Evolutionary conservation across 2,888 invertebrate genomes (phyloP).

Genomic region (Pandemis cinnamomeana): DNA sequence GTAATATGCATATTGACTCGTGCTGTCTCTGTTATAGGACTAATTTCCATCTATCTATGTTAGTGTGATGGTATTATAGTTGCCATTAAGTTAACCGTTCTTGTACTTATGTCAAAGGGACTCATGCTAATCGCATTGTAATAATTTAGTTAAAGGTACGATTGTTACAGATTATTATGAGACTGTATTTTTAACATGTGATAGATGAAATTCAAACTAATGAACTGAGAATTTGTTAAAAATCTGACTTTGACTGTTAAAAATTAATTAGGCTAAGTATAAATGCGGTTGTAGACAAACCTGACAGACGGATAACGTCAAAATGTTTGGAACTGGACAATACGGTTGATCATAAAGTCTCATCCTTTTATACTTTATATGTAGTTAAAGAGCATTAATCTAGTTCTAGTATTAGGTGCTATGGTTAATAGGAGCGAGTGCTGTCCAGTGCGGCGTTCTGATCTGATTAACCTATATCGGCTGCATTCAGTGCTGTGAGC

Average conservation of each 20-base stretch:
- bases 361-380: not conserved
- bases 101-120: not conserved
- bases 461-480: constrained; percentile 45
- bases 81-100: not conserved
- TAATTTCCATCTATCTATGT: not conserved
- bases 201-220: too few relatives aligned
- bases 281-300: too few relatives aligned
- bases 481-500: constrained; percentile 24
- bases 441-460: constrained; percentile 43
- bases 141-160: not conserved
- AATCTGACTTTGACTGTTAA: too few relatives aligned
- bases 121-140: not conserved
- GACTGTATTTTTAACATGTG: not conserved
- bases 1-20: too few relatives aligned
- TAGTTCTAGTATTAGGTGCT: not conserved
- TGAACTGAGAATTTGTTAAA: too few relatives aligned
- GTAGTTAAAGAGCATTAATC: not conserved
- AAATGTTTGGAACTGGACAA: too few relatives aligned
- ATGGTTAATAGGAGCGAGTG: constrained; percentile 8
- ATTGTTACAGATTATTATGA: not conserved
- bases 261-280: too few relatives aligned
- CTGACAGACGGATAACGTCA: too few relatives aligned
- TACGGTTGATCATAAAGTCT: not conserved
- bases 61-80: not conserved
- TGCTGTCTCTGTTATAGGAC: not conserved